A percentile compares a stretch with the other conserved stretches of the same genome.
Conservation (phyloP, 2,113 vertebrate species). For the Echinops telfairi region DNA sequence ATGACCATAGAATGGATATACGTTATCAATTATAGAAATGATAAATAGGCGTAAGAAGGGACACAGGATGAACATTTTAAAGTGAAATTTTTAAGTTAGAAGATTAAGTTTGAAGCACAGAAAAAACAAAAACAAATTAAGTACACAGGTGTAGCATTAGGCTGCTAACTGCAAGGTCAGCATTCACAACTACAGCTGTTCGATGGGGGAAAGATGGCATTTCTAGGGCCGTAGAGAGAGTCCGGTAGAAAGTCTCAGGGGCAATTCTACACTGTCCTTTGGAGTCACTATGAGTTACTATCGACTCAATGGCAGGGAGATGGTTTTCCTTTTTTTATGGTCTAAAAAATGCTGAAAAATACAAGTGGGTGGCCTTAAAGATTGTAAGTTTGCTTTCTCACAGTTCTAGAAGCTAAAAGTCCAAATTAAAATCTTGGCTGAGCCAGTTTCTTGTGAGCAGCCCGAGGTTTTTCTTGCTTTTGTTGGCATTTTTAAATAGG, state of each 20-base stretch:
- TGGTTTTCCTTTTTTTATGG: too few species aligned
- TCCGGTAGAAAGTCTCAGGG: too few species aligned
- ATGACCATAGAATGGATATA: background rate
- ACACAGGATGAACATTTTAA: background rate
- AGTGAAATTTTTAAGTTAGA: slow-evolving; percentile 2
- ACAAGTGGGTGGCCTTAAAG: background rate
- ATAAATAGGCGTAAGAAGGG: background rate
- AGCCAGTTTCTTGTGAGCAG: background rate
- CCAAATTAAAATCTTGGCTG: background rate
- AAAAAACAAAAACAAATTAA: background rate
- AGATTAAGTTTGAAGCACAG: background rate
- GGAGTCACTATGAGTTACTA: too few species aligned
- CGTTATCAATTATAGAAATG: background rate
- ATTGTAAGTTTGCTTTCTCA: background rate
- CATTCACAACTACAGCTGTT: too few species aligned
- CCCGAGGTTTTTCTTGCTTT: background rate
- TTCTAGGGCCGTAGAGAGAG: too few species aligned
- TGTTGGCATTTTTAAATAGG: background rate
- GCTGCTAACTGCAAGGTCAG: too few species aligned
- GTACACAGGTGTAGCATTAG: too few species aligned
- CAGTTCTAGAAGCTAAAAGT: background rate
- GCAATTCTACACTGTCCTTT: too few species aligned
- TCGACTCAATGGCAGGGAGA: too few species aligned
- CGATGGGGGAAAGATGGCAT: too few species aligned
- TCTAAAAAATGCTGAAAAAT: background rate